phyloP scores from a whole-genome alignment of 2,113 vertebrate species.

The Chlamydotis undulata region DNA sequence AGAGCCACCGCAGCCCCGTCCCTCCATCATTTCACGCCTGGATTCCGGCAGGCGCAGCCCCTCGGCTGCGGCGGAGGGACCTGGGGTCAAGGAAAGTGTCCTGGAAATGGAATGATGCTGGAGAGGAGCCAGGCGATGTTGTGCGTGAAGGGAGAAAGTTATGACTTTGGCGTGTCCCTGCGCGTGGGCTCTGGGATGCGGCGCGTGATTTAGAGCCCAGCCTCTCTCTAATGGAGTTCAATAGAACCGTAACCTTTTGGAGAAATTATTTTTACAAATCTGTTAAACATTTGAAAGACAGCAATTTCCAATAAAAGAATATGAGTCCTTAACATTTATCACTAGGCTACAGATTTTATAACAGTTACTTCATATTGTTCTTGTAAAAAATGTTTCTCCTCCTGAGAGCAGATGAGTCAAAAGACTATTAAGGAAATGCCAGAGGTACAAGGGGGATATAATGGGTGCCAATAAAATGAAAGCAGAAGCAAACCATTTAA shows the following conservation, averaged over 20 bases:
- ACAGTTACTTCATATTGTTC: constrained; percentile 60
- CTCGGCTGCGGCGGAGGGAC: constrained; percentile 46
- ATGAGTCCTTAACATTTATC: constrained; percentile 57
- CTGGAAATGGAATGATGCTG: constrained; percentile 52
- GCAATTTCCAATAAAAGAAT: constrained; percentile 62
- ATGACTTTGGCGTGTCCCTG: constrained; percentile 20
- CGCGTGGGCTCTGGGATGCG: neutral
- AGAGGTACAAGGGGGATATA: neutral
- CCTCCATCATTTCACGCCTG: constrained; percentile 87
- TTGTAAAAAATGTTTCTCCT: constrained; percentile 49
- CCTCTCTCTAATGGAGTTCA: constrained; percentile 19
- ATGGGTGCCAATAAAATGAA: constrained; percentile 19
- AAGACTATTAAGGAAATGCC: constrained; percentile 48
- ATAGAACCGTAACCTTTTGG: constrained; percentile 52
- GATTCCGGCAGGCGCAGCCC: constrained; percentile 64
- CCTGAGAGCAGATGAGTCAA: constrained; percentile 56
- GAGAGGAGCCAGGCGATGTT: constrained; percentile 13
- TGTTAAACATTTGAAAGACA: constrained; percentile 68
- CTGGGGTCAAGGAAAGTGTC: constrained; percentile 65
- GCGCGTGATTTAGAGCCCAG: constrained; percentile 35
- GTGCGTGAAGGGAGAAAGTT: neutral
- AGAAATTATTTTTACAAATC: constrained; percentile 71
- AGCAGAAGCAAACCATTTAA: constrained; percentile 19
- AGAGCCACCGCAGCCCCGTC: constrained; percentile 54
- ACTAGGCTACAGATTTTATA: constrained; percentile 49